These are phyloP conservation scores for Sminthurinus aureus DNA, from an alignment of 2,888 invertebrate species.

Conservation along the genomic window DNA sequence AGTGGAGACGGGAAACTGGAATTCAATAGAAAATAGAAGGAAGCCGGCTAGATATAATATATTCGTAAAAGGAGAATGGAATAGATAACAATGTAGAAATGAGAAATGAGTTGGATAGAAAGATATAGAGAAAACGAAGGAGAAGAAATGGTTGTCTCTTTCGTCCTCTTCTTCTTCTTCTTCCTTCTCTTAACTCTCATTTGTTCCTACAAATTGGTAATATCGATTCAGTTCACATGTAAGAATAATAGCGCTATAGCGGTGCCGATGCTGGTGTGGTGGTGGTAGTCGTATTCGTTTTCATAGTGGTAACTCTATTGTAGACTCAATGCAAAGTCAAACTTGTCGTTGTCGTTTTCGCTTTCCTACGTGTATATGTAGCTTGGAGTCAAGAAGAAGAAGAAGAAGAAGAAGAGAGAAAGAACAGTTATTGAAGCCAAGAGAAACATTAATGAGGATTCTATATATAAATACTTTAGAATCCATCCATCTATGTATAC, in stretches of 20 bases:
- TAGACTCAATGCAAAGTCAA: not conserved
- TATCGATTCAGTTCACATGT: conserved; percentile 33
- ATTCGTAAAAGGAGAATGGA: not conserved
- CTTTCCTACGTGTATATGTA: too few species aligned
- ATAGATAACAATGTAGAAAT: not conserved
- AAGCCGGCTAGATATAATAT: too few species aligned
- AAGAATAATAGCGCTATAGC: too few species aligned
- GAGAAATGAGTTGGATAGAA: not conserved
- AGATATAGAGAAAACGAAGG: conserved; percentile 1
- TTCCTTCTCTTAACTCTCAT: conserved; percentile 15
- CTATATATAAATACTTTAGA: not conserved
- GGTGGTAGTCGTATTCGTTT: not conserved
- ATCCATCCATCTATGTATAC: not conserved
- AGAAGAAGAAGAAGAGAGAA: not conserved
- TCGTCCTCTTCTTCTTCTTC: not conserved
- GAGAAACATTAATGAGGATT: conserved; percentile 31
- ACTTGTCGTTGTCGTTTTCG: not conserved
- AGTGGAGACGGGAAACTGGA: too few species aligned
- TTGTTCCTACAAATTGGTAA: conserved; percentile 38
- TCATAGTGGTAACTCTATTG: not conserved
- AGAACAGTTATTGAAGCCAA: not conserved
- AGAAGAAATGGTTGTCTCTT: conserved; percentile 5
- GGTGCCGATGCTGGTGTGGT: too few species aligned
- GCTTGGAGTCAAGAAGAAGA: not conserved
- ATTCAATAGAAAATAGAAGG: too few species aligned